Base-by-base conservation (phyloP, 1,140 invertebrate genomes). In the Ceratina japonica region DNA sequence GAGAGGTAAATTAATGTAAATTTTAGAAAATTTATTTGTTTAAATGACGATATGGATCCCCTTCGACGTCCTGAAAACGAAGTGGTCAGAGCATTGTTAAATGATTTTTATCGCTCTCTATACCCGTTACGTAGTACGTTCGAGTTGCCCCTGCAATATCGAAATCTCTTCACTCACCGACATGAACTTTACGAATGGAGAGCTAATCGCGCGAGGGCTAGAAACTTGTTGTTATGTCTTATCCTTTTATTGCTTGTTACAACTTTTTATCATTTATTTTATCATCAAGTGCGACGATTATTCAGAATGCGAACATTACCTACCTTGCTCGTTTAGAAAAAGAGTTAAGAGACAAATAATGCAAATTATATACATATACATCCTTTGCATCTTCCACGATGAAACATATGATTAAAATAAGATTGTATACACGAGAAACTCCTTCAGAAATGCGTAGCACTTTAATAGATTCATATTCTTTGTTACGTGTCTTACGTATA, bases 41-140 rank as follows among this genome's bases (percentile, higher is more conserved):
- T 97, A n/a, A 97, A 97, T 91, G 96, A 97, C 77, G 96, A 97
- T 86, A 93, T 97, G 90, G 95, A 96, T 83, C 94, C 95, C 37
- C 87, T 88, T 7, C 92, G 93, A 20, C 89, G 88, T 37, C 93
- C 94, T 4, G 95, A 96, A 61, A 95, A 96, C 87, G 94, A 95
- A 85, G 91, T 96, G 69, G 94, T 97, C 7, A 94, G 95, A 70
- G 94, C 95, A 44, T 91, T 97, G 7, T 90, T 97, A 1, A 94
- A 95, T 75, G 96, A 97, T 88, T 97, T 97, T 88, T 97, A 96
- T 90, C 93, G 96, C 70, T 95, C 96, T 0, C 87, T 97, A 2
- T 95, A 96, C 88, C 96, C 96, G 3, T 90, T 94, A 13, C 94
- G 93, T 27, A 97, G 96, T 56, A 94, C 94, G 73, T 97, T 97